Evolutionary conservation across 2,888 invertebrate species (phyloP), one percentile per base, ranked within the genome.

Genomic region (Seira musarum): DNA sequence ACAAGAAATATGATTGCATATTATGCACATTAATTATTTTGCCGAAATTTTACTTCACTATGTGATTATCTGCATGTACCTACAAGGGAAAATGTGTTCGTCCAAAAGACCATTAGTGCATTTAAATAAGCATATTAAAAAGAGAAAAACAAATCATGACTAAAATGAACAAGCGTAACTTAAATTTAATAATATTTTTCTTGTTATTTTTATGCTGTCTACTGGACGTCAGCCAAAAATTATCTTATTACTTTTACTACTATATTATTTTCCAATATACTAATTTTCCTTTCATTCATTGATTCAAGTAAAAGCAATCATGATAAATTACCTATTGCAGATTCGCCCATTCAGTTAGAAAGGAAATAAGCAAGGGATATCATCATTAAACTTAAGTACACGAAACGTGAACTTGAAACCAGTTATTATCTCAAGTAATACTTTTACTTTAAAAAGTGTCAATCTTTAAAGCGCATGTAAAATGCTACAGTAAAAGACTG

Each of bases 391-490:
- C 22, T 64, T 10, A 64, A 24, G 22, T 24, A 64, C 25, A 24
- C 25, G 22, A 65, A 65, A 22, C 22, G 5, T n/a, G 3, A 17
- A 17, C 10, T 46, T 5, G 40, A 80, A 80, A 80, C 80, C 73
- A 35, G 80, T 80, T 80, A 73, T 69, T 69, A 69, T 68, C 63
- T 78, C 67, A 63, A 78, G 67, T 68, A n/a, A n/a, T n/a, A 76
- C 63, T 72, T 67, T 72, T 72, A 67, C 60, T 67, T 68, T 19
- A 72, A n/a, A 61, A 17, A 61, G 60, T 3, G 30, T 60, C 40
- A 71, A 60, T 40, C 70, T 60, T 21, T 40, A 71, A 17, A 8
- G 40, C n/a, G 70, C 64, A 21, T 22, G n/a, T 19, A 22, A 3
- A 63, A n/a, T 24, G 40, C 40, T 40, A 40, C 40, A 40, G 6